Evolutionary conservation across 1,140 invertebrate genomes (phyloP), one percentile per base, ranked within the genome.

Genomic region (Leguminivora glycinivorella): DNA sequence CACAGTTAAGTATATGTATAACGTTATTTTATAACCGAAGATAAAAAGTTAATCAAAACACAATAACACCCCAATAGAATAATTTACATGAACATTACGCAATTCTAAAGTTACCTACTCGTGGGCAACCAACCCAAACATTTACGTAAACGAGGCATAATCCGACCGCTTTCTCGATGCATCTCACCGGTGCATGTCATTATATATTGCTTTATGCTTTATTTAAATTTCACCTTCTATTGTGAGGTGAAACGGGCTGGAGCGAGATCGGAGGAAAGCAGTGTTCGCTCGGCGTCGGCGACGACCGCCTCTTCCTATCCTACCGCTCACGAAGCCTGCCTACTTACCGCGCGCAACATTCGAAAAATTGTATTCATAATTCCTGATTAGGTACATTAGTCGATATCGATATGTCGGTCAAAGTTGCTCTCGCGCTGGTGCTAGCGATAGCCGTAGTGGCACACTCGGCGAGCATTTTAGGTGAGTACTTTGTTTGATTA

Each of bases 161-260:
- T 26, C 31, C 69, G 66, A 19, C 40, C 74, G 82, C 87, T 89
- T 89, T 89, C 87, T 79, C 82, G 77, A 76, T 89, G 87, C 89
- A 90, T 83, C 81, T 83, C 81, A 82, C 72, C 79, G 82, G 78
- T 87, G 86, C 86, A 89, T 88, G 76, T 88, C 78, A 84, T 86
- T 88, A 83, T 79, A 78, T 80, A 85, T 78, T 74, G 75, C 79
- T 81, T 87, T 89, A 85, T 88, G 81, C 80, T 85, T 90, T 89
- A 89, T 87, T 90, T 85, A 87, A 89, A 89, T 91, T 91, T 91
- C 89, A 90, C 87, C 87, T 88, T 89, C 89, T 91, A 89, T 89
- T 90, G 85, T 91, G 84, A 79, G 82, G 87, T 85, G 85, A 87
- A 87, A 87, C 85, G 82, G 81, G 70, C 70, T 77, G 68, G 72